Evolutionary conservation across 2,113 vertebrate genomes (phyloP).

Genomic region (Engystomops pustulosus): DNA sequence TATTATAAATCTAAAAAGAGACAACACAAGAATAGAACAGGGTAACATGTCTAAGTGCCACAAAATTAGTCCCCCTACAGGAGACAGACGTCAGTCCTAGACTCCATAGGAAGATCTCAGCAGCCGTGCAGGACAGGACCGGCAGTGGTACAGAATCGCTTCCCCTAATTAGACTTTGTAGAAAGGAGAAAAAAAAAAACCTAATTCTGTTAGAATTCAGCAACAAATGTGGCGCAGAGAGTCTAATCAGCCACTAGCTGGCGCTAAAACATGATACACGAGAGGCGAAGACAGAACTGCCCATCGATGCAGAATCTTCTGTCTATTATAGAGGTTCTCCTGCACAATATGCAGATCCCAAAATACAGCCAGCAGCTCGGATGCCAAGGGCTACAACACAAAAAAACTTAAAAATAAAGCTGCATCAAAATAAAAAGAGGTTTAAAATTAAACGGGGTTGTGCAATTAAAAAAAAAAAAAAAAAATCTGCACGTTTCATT

Average conservation of each 20-base stretch:
- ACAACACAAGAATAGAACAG: not conserved
- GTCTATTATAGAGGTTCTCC: no score
- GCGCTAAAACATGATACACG: not conserved
- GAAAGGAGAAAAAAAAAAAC: not conserved
- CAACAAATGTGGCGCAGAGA: not conserved
- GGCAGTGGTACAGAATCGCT: not conserved
- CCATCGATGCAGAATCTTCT: no score
- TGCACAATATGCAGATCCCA: not conserved
- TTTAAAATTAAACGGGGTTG: no score
- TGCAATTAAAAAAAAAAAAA: no score
- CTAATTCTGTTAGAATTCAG: not conserved
- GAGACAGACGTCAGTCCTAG: not conserved
- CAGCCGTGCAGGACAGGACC: no score
- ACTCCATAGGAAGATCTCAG: no score
- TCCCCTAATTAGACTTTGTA: not conserved
- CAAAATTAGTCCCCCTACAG: not conserved
- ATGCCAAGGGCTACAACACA: not conserved
- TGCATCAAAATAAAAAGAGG: not conserved
- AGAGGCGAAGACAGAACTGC: no score
- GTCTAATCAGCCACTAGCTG: not conserved
- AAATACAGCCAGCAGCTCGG: not conserved
- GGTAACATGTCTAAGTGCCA: not conserved
- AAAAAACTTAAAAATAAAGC: not conserved
- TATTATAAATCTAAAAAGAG: conserved; percentile 32
- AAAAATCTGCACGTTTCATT: no score